These are phyloP conservation scores for Brachyhypopomus occidentalis DNA, from an alignment of 2,113 vertebrate genomes.

Conservation along the genomic window DNA sequence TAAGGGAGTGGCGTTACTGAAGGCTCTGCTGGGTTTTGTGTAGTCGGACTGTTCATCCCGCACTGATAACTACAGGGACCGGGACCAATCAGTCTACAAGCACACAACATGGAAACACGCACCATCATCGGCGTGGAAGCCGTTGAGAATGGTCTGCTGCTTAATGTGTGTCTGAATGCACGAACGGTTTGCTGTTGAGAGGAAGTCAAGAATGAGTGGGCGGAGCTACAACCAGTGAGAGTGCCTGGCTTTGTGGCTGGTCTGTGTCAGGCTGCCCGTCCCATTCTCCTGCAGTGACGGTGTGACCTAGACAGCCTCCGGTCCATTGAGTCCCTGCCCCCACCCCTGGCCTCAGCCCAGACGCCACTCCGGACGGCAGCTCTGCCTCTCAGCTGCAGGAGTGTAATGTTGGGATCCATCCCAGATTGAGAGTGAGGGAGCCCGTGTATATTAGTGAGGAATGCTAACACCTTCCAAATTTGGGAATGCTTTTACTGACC, in stretches of 20 bases:
- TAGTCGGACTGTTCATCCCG: too few relatives aligned
- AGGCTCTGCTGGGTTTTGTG: background rate
- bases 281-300: background rate
- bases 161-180: background rate
- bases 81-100: background rate
- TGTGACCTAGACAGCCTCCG: background rate
- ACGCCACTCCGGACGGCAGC: background rate
- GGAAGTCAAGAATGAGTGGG: background rate
- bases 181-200: background rate
- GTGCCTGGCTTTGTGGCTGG: too few relatives aligned
- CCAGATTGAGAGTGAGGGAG: background rate
- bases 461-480: background rate
- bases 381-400: background rate
- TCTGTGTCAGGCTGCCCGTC: too few relatives aligned
- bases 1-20: conserved; percentile 23
- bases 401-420: background rate
- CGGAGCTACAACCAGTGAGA: background rate
- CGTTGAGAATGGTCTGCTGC: background rate
- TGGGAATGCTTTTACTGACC: background rate
- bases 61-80: too few relatives aligned
- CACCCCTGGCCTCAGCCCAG: background rate
- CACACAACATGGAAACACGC: background rate
- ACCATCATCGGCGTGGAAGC: background rate
- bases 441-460: background rate
- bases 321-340: background rate